A percentile compares a stretch with the other conserved stretches of the same genome.
These are phyloP conservation scores for Syndactyla subalaris DNA, from an alignment of 2,797 vertebrate genomes.

Conservation along the genomic window DNA sequence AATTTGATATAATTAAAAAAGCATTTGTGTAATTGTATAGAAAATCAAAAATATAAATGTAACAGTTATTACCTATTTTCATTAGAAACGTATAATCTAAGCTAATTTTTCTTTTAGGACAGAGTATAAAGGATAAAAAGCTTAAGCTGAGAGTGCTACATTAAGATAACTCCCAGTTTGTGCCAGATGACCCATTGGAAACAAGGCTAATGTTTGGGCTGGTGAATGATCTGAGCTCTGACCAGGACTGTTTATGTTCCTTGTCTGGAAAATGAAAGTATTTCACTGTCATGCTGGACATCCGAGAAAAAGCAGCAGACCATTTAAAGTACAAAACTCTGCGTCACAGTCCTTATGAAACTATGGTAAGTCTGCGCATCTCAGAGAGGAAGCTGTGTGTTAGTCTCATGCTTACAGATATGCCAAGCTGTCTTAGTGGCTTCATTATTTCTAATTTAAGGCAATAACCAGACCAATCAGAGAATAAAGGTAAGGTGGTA, in stretches of 20 bases:
- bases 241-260: background rate
- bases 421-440: background rate
- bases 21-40: background rate
- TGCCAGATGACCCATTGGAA: background rate
- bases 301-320: background rate
- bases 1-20: background rate
- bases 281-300: background rate
- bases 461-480: background rate
- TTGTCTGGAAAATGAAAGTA: background rate
- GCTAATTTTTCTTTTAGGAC: background rate
- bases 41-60: background rate
- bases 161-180: background rate
- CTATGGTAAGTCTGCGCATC: background rate
- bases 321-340: background rate
- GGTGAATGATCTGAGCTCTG: background rate
- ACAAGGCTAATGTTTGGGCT: background rate
- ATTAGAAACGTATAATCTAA: background rate
- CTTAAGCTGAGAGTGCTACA: background rate
- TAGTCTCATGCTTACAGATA: background rate
- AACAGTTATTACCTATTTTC: background rate
- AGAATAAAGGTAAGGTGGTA: background rate
- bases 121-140: background rate
- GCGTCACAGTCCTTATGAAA: constrained; percentile 45
- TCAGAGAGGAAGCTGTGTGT: background rate
- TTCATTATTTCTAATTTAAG: background rate